Conservation (phyloP, 2,797 vertebrate species). For the Artibeus lituratus region DNA sequence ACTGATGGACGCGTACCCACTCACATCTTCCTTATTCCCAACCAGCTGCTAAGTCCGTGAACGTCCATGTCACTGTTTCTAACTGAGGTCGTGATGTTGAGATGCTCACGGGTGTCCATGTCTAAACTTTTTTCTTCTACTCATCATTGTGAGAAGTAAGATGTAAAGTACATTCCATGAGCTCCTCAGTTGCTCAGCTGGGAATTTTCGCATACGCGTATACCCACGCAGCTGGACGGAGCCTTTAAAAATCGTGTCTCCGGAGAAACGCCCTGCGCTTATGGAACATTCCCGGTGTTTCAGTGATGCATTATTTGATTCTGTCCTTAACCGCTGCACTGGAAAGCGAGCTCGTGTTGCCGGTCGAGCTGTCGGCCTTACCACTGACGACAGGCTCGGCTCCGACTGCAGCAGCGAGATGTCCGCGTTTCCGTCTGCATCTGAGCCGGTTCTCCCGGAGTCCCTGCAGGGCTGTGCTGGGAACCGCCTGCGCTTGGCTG, state of each 20-base stretch:
- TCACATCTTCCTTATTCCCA: not conserved
- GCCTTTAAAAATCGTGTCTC: not conserved
- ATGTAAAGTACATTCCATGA: not conserved
- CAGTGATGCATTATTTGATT: not conserved
- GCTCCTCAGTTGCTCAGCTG: not conserved
- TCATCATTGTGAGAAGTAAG: not conserved
- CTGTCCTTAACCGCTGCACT: not conserved
- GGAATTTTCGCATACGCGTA: not conserved
- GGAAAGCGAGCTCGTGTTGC: not conserved
- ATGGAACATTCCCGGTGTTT: not conserved
- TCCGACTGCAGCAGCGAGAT: not conserved
- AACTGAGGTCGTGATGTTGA: not conserved
- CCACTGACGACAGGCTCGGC: not conserved
- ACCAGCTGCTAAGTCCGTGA: not conserved
- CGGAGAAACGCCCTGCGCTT: not conserved
- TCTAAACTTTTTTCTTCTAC: not conserved
- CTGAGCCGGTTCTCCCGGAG: not conserved
- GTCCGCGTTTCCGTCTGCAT: not conserved
- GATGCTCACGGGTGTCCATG: not conserved
- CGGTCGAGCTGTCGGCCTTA: not conserved
- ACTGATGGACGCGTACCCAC: fast-evolving
- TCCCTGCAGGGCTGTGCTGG: not conserved
- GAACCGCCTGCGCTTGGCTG: not conserved
- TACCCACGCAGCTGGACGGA: not conserved
- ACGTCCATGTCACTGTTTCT: not conserved